Base-by-base conservation (phyloP, 2,888 invertebrate genomes). In the Odontocerum albicorne region DNA sequence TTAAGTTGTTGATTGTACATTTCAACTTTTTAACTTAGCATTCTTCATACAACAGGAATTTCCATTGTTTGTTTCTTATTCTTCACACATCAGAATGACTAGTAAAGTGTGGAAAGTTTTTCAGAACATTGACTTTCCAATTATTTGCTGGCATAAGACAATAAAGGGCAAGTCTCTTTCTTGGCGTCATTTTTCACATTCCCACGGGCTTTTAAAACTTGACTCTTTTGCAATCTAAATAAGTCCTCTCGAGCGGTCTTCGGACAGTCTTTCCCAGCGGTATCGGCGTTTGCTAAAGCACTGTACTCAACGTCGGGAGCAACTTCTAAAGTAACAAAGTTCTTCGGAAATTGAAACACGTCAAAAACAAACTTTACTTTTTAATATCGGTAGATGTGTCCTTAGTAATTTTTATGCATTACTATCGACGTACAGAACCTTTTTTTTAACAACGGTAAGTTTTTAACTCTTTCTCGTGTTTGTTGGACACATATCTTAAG, bases 301-400 rank as follows among this genome's bases (percentile, higher is more conserved):
- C 97, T 95, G 70, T 99, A 99, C 70, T 99, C 99, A 57, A 91
- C 89, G 63, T 91, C 88, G 39, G 98, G 83, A 0, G 88, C 83
- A 0, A 92, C 91, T 74, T 98, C 96, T 85, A 96, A 91, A 4
- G 93, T 92, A 8, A 90, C 93, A 67, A 99, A 92, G 64, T 87
- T 88, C 62, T 91, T 85, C 1, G 96, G 86, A 72, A 93, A 95
- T 66, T 90, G 90, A 68, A 99, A 99, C 0, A 98, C 96, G 72
- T 99, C 99, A 70, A 99, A 99, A 7, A 99, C 92, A 70, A 99
- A 99, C 72, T 98, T 99, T 68, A 99, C 99, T 74, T 89, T 77
- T 99, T 99, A 62, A 99, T 93, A 7, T 98, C 99, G 66, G 99
- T 99, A 0, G 94, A 87, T 58, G 84, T 82, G 0, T 83, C 81